Conservation (phyloP, 2,113 vertebrate species). For the Mandrillus leucophaeus region DNA sequence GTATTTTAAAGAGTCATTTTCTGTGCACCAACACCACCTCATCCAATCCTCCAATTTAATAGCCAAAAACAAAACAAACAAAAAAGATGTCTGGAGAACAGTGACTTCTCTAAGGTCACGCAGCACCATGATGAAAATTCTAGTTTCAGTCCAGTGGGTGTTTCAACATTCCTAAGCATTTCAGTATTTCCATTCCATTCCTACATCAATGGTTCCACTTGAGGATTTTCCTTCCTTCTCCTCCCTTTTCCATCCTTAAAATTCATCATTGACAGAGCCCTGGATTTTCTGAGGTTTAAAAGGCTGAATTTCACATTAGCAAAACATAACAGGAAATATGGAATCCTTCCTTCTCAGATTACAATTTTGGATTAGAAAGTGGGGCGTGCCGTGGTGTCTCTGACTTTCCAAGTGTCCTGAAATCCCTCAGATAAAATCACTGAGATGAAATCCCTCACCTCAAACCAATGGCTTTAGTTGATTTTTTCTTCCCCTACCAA, state of each 20-base stretch:
- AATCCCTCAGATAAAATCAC: background rate
- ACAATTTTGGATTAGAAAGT: background rate
- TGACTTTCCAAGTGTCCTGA: conserved; percentile 28
- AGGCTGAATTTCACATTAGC: conserved; percentile 57
- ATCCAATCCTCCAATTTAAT: background rate
- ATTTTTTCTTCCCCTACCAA: background rate
- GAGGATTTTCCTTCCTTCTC: background rate
- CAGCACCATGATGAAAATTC: background rate
- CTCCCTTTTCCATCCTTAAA: background rate
- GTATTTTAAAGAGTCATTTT: background rate
- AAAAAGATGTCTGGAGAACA: background rate
- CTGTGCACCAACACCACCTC: background rate
- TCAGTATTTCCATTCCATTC: conserved; percentile 28
- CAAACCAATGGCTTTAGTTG: background rate
- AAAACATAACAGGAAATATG: conserved; percentile 40
- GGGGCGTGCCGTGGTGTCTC: background rate
- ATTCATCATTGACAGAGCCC: conserved; percentile 34
- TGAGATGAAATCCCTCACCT: background rate
- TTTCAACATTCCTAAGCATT: background rate
- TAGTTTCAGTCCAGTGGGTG: background rate
- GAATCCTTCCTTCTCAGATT: conserved; percentile 8
- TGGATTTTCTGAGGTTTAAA: conserved; percentile 7
- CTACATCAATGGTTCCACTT: background rate
- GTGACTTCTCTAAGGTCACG: background rate
- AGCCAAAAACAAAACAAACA: background rate